Base-by-base conservation (phyloP, 1,140 invertebrate genomes). In the Lethocerus indicus region DNA sequence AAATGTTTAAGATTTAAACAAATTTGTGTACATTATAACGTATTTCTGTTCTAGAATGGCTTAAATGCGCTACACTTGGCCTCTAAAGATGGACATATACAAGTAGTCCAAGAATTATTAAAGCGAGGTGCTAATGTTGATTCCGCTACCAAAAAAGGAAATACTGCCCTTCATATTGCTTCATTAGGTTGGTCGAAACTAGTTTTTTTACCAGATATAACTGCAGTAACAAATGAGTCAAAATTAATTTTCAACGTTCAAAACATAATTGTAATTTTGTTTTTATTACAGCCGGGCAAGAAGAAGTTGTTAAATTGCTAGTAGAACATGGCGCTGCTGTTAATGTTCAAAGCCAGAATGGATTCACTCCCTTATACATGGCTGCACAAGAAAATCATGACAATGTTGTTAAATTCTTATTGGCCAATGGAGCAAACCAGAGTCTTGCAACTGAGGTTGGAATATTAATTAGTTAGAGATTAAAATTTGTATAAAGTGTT, bases 291-390 rank as follows among this genome's bases (percentile, higher is more conserved):
- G 87, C 95, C 55, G 96, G 96, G 7, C 93, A 98, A 69, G 81
- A 86, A 59, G 86, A 94, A 57, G 90, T 99, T 53, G 95, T 98
- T 16, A 86, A 82, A 64, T 75, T 96, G 47, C 72, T 98, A 37
- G 83, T 98, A 43, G 84, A 93, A 63, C 81, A 91, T 72, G 83
- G 83, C 37, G 94, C 93, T 42, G 84, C 90, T 58, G 93, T 98
- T 45, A 98, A 99, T 72, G 90, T 93, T 35, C 94, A 98, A 66
- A 94, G 89, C 32, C 87, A 97, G 69, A 97, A 95, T 78, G 95
- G 95, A 50, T 98, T 99, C 66, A 98, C 95, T 9, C 94, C 95
- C 3, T 71, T 98, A 14, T 98, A 99, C 62, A 98, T 99, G 95
- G 93, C 93, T 9, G 93, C 94, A 1, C 95, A 99, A 70, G 95